Percentiles rank a stretch among this genome's conserved stretches.
phyloP scores from a whole-genome alignment of 1,140 invertebrate genomes.

The Saccostrea glomerata region DNA sequence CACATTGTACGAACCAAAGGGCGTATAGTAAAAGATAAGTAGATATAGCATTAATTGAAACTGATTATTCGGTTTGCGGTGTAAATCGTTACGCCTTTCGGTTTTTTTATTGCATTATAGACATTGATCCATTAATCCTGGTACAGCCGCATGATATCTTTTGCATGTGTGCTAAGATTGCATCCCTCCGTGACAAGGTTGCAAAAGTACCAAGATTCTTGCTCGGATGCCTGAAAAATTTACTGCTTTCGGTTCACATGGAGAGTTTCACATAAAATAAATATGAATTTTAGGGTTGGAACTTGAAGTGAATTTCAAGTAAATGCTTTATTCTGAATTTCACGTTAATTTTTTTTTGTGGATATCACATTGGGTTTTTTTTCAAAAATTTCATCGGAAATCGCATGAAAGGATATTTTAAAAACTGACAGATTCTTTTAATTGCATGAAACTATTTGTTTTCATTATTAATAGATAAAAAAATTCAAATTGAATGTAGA shows the following conservation, averaged over 20 bases:
- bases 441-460: no score
- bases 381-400: no score
- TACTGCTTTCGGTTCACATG: neutral
- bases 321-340: no score
- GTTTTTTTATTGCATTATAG: neutral
- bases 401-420: no score
- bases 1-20: neutral
- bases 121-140: conserved; percentile 28
- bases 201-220: neutral
- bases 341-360: no score
- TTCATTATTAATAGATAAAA: no score
- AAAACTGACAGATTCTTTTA: no score
- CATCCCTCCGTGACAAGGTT: neutral
- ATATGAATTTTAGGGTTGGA: no score
- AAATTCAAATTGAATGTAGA: no score
- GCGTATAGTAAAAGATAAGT: conserved; percentile 6
- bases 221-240: neutral
- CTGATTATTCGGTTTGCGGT: conserved; percentile 7
- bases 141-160: neutral
- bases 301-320: no score
- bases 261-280: no score
- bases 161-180: conserved; percentile 2
- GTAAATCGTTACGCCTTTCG: conserved; percentile 22
- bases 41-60: conserved; percentile 3
- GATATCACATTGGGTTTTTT: no score